Conservation (phyloP, 2,888 invertebrate species). For the Mythimna pallens region DNA sequence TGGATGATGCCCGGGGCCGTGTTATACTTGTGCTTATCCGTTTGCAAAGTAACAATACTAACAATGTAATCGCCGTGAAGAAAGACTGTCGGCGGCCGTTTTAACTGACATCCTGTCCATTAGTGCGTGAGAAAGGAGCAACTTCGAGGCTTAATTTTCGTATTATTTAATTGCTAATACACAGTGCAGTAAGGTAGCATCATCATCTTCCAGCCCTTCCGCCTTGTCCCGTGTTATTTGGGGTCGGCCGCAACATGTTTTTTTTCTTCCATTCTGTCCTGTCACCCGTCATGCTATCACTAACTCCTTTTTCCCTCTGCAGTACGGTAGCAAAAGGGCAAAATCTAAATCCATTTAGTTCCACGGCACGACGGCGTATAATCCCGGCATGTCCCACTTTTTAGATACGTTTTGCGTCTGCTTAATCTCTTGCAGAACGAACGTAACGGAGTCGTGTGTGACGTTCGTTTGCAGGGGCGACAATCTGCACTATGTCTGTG, state of each 20-base stretch:
- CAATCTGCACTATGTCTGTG: conserved; percentile 50
- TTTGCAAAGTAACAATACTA: conserved; percentile 50
- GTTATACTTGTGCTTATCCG: conserved; percentile 57
- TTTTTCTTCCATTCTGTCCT: too few relatives aligned
- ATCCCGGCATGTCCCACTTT: conserved; percentile 39
- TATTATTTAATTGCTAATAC: conserved; percentile 24
- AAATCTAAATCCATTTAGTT: conserved; percentile 52
- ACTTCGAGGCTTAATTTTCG: conserved; percentile 41
- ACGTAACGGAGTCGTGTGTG: conserved; percentile 35
- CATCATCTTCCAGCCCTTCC: too few relatives aligned
- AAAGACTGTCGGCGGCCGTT: conserved; percentile 46
- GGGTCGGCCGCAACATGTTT: too few relatives aligned
- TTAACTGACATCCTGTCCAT: conserved; percentile 52
- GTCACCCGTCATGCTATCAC: too few relatives aligned
- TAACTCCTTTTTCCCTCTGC: not conserved
- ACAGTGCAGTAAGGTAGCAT: conserved; percentile 10
- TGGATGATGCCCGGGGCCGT: conserved; percentile 58
- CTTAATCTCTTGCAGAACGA: conserved; percentile 48
- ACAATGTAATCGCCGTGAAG: conserved; percentile 52
- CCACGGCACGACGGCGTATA: conserved; percentile 13
- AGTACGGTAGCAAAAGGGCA: conserved; percentile 18
- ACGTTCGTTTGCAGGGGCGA: conserved; percentile 44
- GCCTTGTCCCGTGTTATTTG: too few relatives aligned
- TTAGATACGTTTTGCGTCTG: conserved; percentile 46
- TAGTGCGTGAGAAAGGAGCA: conserved; percentile 40